Evolutionary conservation across 2,113 vertebrate genomes (phyloP), one percentile per base, ranked within the genome.

Genomic region (Platysternon megacephalum): DNA sequence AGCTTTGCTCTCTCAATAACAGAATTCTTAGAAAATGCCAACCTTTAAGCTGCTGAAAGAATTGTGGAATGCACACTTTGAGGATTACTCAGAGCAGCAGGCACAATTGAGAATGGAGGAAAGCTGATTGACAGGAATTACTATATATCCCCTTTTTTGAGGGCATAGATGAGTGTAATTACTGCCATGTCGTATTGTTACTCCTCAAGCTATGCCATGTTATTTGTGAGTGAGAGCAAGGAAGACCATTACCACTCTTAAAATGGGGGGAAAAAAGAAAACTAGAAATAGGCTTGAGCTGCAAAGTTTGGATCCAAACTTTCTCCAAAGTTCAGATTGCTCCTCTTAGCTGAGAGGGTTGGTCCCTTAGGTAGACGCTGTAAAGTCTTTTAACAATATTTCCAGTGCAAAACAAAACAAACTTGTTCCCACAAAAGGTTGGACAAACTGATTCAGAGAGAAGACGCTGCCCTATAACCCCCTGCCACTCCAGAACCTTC

Each of bases 391-490:
- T n/a, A n/a, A n/a, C n/a, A n/a, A n/a, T n/a, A n/a, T n/a, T n/a
- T n/a, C n/a, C n/a, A n/a, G n/a, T n/a, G n/a, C n/a, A n/a, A 76
- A 76, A n/a, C 9, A 35, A 16, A 61, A 61, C 28, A 35, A 65
- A 68, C 22, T 24, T 76, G 22, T 44, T 76, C 22, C 22, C 6
- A 76, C 39, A 44, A 76, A 76, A 76, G 22, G 10, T 26, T 76
- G 72, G 42, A 21, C 39, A 44, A 42, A 24, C 44, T 61, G 79
- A 48, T 52, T 79, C 21, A 56, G 87, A 61, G 72, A 19, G 19
- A 82, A 79, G 0, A 5, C 53, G 4, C 8, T 79, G 9, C 74
- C 42, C 44, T 52, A 52, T 1, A 6, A 82, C 3, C 2, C 17
- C 55, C 79, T 28, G 24, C 88, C 19, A 10, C 72, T 90, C 19